These are phyloP conservation scores for Tenthredo livida DNA, from an alignment of 2,888 invertebrate genomes.

Conservation along the genomic window DNA sequence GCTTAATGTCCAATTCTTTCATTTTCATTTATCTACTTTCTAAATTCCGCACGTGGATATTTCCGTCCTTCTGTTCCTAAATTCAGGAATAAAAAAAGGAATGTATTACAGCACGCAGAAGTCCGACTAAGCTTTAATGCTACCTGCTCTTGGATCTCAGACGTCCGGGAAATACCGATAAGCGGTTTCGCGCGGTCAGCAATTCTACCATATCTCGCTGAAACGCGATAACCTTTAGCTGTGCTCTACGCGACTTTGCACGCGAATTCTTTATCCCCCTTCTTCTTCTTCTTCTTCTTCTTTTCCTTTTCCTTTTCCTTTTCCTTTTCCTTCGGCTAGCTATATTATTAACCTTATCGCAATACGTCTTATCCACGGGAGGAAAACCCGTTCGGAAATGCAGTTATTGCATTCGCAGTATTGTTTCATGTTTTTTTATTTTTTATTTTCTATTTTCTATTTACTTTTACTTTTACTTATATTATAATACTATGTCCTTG, in stretches of 20 bases:
- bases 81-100: not conserved
- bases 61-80: not conserved
- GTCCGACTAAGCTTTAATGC: not conserved
- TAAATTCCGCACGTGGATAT: not conserved
- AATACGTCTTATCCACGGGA: too few relatives aligned
- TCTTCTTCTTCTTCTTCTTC: not conserved
- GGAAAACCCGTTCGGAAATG: too few relatives aligned
- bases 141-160: not conserved
- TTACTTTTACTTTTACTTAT: too few relatives aligned
- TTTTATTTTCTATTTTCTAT: not conserved
- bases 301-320: too few relatives aligned
- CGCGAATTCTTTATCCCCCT: slow-evolving; percentile 29
- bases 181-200: slow-evolving; percentile 38
- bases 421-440: not conserved
- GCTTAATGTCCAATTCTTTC: not conserved
- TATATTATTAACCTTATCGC: too few relatives aligned
- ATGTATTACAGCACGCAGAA: not conserved
- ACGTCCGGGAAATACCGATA: slow-evolving; percentile 42
- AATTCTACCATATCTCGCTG: slow-evolving; percentile 34
- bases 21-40: not conserved
- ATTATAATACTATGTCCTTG: not conserved
- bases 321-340: not conserved
- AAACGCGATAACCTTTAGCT: slow-evolving; percentile 47
- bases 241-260: slow-evolving; percentile 4
- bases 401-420: too few relatives aligned